These are phyloP conservation scores for Parapsyche elsis DNA, from an alignment of 1,140 invertebrate species.

Conservation along the genomic window DNA sequence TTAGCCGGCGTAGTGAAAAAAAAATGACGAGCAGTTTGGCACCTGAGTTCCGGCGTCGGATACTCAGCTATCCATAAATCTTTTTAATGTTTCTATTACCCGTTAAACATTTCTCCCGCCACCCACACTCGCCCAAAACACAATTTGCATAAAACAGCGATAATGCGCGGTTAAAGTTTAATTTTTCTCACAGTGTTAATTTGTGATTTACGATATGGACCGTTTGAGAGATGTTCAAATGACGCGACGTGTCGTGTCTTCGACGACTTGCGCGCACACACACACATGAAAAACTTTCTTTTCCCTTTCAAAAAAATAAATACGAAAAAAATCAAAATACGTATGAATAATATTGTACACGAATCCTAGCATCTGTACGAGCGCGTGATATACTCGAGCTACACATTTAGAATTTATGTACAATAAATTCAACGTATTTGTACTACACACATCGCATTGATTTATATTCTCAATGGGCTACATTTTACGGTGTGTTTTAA, in stretches of 20 bases:
- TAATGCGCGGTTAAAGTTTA: conserved; percentile 29
- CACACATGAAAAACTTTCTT: too few species aligned
- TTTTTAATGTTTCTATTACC: conserved; percentile 37
- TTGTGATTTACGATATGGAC: conserved; percentile 35
- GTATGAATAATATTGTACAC: too few species aligned
- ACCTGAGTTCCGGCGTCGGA: conserved; percentile 3
- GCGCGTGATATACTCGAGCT: too few species aligned
- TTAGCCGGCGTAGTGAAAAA: background rate
- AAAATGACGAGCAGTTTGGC: background rate
- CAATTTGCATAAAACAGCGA: conserved; percentile 36
- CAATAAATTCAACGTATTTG: too few species aligned
- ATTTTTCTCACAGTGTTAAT: conserved; percentile 39
- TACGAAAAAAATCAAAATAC: too few species aligned
- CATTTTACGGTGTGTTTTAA: too few species aligned
- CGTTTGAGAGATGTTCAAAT: conserved; percentile 16
- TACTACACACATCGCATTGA: too few species aligned
- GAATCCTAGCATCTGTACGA: too few species aligned
- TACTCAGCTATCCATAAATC: conserved; percentile 12
- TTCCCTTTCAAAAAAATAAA: too few species aligned
- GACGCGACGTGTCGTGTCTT: background rate
- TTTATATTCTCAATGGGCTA: too few species aligned
- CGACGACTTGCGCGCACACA: background rate
- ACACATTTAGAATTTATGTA: too few species aligned
- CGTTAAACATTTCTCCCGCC: conserved; percentile 29
- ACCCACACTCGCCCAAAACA: conserved; percentile 5